Evolutionary conservation across 35 echinoderm and acorn worm species (phyloP).

Genomic region (Lytechinus variegatus): DNA sequence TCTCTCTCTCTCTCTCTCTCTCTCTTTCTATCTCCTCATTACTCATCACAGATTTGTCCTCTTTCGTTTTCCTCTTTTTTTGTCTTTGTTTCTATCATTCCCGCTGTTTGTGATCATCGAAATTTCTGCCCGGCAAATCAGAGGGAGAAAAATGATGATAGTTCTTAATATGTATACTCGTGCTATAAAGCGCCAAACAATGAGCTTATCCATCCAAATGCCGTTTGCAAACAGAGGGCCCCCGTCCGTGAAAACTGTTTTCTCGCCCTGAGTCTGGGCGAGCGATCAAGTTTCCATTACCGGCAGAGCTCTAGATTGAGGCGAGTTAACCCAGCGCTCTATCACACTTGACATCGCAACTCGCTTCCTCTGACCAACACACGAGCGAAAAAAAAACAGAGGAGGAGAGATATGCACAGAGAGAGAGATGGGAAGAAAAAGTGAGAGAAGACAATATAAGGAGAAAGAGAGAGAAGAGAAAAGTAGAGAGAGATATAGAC

Average conservation of each 20-base stretch:
- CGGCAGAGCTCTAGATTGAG: slow-evolving; percentile 16
- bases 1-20: neutral
- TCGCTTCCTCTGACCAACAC: neutral
- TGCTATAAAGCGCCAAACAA: slow-evolving; percentile 3
- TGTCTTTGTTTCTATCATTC: neutral
- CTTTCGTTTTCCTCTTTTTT: neutral
- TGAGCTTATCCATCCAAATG: neutral
- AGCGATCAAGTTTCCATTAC: slow-evolving; percentile 18
- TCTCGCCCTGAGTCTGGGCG: slow-evolving; percentile 5
- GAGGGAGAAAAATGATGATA: neutral
- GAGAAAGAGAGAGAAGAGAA: neutral
- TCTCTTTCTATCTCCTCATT: neutral
- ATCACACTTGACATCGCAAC: neutral
- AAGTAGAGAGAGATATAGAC: neutral
- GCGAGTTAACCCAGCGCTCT: neutral
- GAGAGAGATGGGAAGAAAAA: neutral
- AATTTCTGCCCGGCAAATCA: neutral
- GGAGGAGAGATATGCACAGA: neutral
- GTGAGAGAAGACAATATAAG: neutral
- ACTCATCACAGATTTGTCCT: neutral
- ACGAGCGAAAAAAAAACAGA: neutral
- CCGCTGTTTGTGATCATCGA: neutral
- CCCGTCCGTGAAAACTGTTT: slow-evolving; percentile 16
- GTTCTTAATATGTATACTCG: neutral
- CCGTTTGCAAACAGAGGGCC: neutral